Evolutionary conservation across 2,888 invertebrate genomes (phyloP), one percentile per base, ranked within the genome.

Genomic region (Balanococcus diminutus): DNA sequence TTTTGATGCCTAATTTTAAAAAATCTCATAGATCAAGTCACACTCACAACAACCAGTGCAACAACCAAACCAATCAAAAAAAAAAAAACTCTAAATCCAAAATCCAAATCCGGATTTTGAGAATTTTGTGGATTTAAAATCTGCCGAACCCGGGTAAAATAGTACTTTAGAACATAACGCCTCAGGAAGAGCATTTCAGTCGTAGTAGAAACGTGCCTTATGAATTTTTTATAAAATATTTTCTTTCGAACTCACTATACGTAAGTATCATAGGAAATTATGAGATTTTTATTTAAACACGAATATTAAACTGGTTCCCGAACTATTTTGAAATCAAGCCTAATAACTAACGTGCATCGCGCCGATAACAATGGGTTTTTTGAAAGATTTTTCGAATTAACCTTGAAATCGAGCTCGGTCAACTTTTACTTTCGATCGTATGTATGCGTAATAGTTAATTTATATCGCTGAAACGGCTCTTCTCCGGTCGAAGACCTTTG

Each of bases 371-470:
- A 28, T 67, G 67, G 67, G 28, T 9, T 67, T 67, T 32, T 79
- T 81, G 0, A 81, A 81, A 22, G 6, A 36, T 4, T 19, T 79
- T 36, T 28, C 67, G 2, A n/a, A 67, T 67, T 79, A 36, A 79
- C 75, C 75, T 79, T 79, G 75, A 79, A 32, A 79, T 3, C 28
- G 75, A 36, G 36, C 72, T 31, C 32, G 75, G 28, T 36, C 14
- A 79, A 79, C 75, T 79, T 79, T 79, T 79, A 79, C 75, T 79
- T 79, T 79, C 75, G 75, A 67, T 28, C 67, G 25, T 28, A 67
- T 67, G 14, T 14, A 14, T 16, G 31, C 4, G 28, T 56, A 56
- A 67, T 67, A 14, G 16, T 14, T 67, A 28, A 67, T 67, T 67
- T 67, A 67, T 67, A 28, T 67, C 56, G 22, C 56, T 56, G 22